Conservation (phyloP, 2,797 vertebrate species). For the Vireo griseus region DNA sequence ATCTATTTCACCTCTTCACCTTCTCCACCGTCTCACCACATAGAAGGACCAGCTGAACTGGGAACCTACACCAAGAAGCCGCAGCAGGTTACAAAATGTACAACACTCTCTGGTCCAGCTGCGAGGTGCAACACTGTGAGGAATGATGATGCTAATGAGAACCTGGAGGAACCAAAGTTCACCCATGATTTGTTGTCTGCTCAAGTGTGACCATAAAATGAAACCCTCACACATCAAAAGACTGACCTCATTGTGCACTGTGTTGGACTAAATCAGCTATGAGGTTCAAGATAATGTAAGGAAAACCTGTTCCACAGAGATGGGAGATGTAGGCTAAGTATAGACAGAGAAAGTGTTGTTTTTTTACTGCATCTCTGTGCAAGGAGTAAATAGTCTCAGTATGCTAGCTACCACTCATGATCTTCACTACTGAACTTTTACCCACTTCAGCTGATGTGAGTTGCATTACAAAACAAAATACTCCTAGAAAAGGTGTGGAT, state of each 20-base stretch:
- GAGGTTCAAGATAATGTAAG: background rate
- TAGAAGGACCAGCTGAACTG: background rate
- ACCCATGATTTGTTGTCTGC: background rate
- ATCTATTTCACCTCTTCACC: background rate
- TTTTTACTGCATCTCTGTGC: background rate
- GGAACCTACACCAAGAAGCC: background rate
- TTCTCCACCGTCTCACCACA: background rate
- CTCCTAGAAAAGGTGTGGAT: background rate
- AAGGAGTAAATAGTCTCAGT: background rate
- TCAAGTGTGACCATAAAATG: constrained; percentile 14
- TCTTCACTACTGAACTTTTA: background rate
- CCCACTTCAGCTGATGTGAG: background rate
- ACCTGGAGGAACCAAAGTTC: background rate
- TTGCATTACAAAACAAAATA: background rate
- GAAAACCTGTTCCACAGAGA: background rate
- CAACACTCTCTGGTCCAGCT: background rate
- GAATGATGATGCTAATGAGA: background rate
- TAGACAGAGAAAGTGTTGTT: background rate
- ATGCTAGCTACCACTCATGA: background rate
- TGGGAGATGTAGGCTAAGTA: background rate
- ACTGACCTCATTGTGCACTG: background rate
- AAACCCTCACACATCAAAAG: constrained; percentile 10
- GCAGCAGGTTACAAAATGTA: background rate
- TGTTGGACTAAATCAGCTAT: background rate
- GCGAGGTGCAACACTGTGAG: rapidly evolving